Conservation (phyloP, 2,113 vertebrate species). For the Strigops habroptila region DNA sequence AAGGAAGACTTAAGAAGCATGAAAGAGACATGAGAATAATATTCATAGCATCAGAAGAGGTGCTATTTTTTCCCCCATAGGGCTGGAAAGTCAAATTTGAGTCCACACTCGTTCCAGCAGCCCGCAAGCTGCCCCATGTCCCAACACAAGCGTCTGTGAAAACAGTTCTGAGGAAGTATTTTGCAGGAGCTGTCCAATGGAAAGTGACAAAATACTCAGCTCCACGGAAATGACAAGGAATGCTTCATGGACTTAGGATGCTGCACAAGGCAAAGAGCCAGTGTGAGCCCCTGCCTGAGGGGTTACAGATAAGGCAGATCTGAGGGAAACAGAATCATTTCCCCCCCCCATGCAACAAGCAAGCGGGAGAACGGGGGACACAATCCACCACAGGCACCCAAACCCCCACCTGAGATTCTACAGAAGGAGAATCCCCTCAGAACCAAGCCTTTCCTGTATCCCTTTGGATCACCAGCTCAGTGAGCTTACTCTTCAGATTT, state of each 20-base stretch:
- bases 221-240: neutral
- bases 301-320: neutral
- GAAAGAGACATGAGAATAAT: neutral
- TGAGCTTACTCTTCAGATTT: neutral
- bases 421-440: neutral
- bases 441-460: neutral
- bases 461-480: neutral
- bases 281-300: neutral
- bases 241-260: too few species aligned
- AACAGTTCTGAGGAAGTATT: neutral
- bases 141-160: neutral
- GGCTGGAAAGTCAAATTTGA: neutral
- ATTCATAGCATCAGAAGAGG: neutral
- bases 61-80: neutral
- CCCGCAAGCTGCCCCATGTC: neutral
- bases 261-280: neutral
- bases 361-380: neutral
- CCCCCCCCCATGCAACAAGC: neutral
- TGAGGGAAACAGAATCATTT: neutral
- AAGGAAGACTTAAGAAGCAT: neutral
- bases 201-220: neutral
- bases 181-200: neutral
- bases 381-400: neutral
- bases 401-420: neutral
- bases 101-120: neutral